phyloP scores from a whole-genome alignment of 2,888 invertebrate species.

The Pedicia rivosa region DNA sequence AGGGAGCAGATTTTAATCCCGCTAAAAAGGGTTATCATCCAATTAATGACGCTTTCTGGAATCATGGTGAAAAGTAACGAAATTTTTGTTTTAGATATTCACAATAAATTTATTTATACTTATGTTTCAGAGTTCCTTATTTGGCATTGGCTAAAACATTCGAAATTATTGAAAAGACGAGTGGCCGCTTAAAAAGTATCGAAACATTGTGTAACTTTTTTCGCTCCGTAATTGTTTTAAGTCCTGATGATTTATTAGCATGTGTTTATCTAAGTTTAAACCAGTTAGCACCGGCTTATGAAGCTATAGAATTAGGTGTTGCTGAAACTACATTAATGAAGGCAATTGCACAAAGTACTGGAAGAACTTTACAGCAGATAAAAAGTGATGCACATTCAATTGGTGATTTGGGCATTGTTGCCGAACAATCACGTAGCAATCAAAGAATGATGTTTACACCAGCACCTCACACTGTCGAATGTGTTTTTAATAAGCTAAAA shows the following conservation, averaged over 20 bases:
- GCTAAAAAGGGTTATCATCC: conserved; percentile 60
- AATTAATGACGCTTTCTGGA: conserved; percentile 70
- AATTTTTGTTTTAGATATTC: conserved; percentile 3
- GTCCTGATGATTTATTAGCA: conserved; percentile 76
- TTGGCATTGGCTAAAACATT: conserved; percentile 80
- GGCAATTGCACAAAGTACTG: conserved; percentile 81
- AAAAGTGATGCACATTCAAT: conserved; percentile 39
- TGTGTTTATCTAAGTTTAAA: conserved; percentile 93
- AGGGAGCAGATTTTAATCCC: conserved; percentile 48
- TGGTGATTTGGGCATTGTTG: conserved; percentile 86
- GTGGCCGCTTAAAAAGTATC: conserved; percentile 75
- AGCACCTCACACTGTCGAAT: conserved; percentile 52
- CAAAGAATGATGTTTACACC: conserved; percentile 84
- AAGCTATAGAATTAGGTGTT: conserved; percentile 83
- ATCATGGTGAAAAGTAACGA: conserved; percentile 44
- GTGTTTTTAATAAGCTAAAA: conserved; percentile 67
- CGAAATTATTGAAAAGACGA: conserved; percentile 73
- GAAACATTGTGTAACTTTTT: conserved; percentile 86
- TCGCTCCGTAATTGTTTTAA: conserved; percentile 74
- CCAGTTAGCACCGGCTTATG: conserved; percentile 88
- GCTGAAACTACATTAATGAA: conserved; percentile 92
- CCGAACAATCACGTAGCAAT: conserved; percentile 65
- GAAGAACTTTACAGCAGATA: conserved; percentile 68
- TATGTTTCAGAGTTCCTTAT: conserved; percentile 65
- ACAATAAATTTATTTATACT: conserved; percentile 3